phyloP scores from a whole-genome alignment of 2,797 vertebrate genomes.

The Molossus molossus region DNA sequence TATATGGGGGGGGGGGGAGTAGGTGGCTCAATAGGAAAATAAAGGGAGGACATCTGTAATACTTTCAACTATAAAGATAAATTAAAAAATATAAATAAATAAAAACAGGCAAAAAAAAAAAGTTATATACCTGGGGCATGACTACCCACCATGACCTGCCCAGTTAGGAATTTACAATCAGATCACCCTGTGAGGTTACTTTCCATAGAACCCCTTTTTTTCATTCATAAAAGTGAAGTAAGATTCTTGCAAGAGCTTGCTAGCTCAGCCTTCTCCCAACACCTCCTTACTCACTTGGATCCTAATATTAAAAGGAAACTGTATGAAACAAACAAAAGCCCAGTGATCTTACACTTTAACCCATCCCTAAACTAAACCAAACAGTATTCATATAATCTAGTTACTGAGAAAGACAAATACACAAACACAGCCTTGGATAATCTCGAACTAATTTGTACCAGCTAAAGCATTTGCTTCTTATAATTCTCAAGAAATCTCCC shows the following conservation, averaged over 20 bases:
- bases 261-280: background rate
- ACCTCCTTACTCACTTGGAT: background rate
- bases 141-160: background rate
- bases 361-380: background rate
- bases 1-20: too few species aligned
- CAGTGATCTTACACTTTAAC: background rate
- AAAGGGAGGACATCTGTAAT: too few species aligned
- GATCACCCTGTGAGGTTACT: background rate
- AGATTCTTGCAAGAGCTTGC: background rate
- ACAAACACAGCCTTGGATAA: background rate
- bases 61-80: too few species aligned
- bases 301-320: constrained; percentile 30
- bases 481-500: background rate
- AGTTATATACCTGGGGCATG: background rate
- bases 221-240: background rate
- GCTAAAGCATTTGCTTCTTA: constrained; percentile 2
- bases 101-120: too few species aligned
- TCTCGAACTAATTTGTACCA: background rate
- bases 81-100: too few species aligned
- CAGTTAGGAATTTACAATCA: background rate
- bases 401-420: background rate
- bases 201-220: background rate
- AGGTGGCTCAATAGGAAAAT: too few species aligned
- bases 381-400: background rate
- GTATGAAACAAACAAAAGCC: background rate